Evolutionary conservation across 2,113 vertebrate genomes (phyloP).

Genomic region (Neomonachus schauinslandi): DNA sequence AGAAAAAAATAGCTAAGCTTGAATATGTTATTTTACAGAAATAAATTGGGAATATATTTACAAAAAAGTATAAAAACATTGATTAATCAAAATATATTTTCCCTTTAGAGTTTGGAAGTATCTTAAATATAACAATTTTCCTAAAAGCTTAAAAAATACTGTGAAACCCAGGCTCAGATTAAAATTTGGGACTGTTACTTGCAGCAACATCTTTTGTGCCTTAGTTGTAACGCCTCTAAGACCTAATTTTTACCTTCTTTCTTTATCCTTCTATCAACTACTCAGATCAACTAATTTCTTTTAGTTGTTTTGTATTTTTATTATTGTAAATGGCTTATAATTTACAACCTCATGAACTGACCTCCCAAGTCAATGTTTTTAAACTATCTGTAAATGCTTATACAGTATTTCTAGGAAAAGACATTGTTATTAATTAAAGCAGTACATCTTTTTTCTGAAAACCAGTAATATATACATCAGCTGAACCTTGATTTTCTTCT

Average conservation of each 20-base stretch:
- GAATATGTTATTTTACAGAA: neutral
- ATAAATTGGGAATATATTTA: neutral
- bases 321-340: neutral
- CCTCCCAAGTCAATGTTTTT: neutral
- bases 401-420: neutral
- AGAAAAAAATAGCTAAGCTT: neutral
- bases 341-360: neutral
- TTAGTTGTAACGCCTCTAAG: neutral
- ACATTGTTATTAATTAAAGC: neutral
- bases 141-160: neutral
- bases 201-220: neutral
- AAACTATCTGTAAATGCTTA: neutral
- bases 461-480: neutral
- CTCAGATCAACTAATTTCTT: neutral
- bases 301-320: neutral
- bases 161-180: neutral
- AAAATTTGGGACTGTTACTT: neutral
- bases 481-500: neutral
- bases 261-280: neutral
- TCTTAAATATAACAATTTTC: neutral
- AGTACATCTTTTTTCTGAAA: neutral
- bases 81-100: neutral
- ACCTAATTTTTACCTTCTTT: neutral
- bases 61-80: neutral
- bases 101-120: neutral